phyloP scores from a whole-genome alignment of 2,113 vertebrate species.

The Larimichthys polyactis region DNA sequence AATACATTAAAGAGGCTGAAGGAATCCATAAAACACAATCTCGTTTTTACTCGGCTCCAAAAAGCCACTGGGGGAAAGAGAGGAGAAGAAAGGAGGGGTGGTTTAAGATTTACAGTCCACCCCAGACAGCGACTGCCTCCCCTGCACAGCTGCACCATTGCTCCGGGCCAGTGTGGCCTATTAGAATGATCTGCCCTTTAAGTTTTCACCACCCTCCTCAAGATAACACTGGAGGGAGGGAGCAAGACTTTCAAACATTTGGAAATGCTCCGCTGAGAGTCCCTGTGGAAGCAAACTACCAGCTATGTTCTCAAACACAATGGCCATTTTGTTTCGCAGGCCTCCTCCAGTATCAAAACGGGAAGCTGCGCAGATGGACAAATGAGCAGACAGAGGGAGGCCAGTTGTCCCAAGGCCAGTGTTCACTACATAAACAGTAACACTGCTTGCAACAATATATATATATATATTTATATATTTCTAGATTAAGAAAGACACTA shows the following conservation, averaged over 20 bases:
- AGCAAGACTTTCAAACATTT: conserved; percentile 71
- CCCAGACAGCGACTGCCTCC: conserved; percentile 62
- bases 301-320: conserved; percentile 73
- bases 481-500: not conserved
- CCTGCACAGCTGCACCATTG: conserved; percentile 76
- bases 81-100: conserved; percentile 37
- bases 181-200: conserved; percentile 79
- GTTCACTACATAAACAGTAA: conserved; percentile 26
- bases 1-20: conserved; percentile 77
- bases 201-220: conserved; percentile 77
- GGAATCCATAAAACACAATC: conserved; percentile 80
- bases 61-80: conserved; percentile 60
- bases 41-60: conserved; percentile 62
- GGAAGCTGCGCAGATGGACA: conserved; percentile 66
- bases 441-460: not conserved
- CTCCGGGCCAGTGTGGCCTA: conserved; percentile 65
- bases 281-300: conserved; percentile 59
- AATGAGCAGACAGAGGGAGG: conserved; percentile 43
- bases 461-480: not conserved
- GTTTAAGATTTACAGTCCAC: conserved; percentile 75
- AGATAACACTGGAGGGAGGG: conserved; percentile 73
- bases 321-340: conserved; percentile 70
- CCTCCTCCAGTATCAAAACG: conserved; percentile 58
- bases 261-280: conserved; percentile 67
- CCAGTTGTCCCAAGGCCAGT: conserved; percentile 31